Conservation (phyloP, 2,797 vertebrate species). For the Petrocephalus sullivani region DNA sequence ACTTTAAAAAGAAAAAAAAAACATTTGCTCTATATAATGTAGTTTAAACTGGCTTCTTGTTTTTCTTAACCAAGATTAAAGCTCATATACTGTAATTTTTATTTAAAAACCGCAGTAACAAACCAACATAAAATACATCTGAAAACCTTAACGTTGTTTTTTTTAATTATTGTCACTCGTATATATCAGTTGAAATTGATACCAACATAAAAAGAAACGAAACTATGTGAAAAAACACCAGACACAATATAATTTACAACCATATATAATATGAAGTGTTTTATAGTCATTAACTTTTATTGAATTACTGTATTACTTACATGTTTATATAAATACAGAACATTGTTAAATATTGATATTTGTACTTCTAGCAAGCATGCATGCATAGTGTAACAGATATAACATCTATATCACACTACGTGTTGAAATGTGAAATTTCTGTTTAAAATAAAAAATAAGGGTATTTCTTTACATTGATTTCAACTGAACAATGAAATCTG, state of each 20-base stretch:
- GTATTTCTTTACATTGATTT: neutral
- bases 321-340: constrained; percentile 2
- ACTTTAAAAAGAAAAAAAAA: neutral
- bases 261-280: neutral
- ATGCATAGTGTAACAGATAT: neutral
- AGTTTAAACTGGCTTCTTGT: neutral
- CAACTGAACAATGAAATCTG: neutral
- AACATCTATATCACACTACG: neutral
- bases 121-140: neutral
- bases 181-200: neutral
- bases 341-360: neutral
- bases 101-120: neutral
- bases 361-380: neutral
- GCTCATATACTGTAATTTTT: neutral
- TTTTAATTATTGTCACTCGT: neutral
- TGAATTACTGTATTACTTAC: neutral
- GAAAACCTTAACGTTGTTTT: neutral
- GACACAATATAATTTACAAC: neutral
- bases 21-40: neutral
- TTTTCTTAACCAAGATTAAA: neutral
- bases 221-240: neutral
- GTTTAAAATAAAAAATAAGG: neutral
- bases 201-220: neutral
- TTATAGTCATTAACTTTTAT: neutral
- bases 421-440: neutral